phyloP scores from a whole-genome alignment of 2,888 invertebrate species.

The Fragum whitleyi region DNA sequence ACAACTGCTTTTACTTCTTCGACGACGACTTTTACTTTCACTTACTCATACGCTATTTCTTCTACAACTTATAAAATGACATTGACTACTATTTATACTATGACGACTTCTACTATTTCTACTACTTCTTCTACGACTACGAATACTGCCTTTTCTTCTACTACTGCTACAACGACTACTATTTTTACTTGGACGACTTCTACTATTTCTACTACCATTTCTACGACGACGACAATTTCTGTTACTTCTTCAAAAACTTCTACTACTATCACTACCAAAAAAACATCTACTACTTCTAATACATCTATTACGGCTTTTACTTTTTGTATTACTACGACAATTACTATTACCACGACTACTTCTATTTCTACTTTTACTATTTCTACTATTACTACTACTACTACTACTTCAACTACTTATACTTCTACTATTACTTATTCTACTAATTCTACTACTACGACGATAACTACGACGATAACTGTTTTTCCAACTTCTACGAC shows the following conservation, averaged over 20 bases:
- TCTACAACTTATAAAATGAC: neutral
- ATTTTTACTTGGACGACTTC: neutral
- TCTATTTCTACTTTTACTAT: neutral
- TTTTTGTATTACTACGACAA: neutral
- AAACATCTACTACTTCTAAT: neutral
- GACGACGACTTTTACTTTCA: neutral
- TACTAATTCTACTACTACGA: neutral
- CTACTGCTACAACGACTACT: conserved; percentile 16
- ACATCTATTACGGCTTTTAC: neutral
- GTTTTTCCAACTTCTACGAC: too few species aligned
- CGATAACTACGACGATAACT: too few species aligned
- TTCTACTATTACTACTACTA: conserved; percentile 1
- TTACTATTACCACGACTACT: neutral
- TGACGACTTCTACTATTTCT: neutral
- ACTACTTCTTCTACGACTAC: conserved; percentile 26
- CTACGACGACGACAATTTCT: conserved; percentile 9
- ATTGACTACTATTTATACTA: conserved; percentile 18
- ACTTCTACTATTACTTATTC: neutral
- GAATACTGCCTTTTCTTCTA: conserved; percentile 12
- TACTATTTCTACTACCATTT: conserved; percentile 15
- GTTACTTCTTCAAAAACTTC: neutral
- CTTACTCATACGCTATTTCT: neutral
- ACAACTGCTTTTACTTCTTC: neutral
- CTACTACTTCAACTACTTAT: conserved; percentile 9
- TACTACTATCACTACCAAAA: neutral